phyloP scores from a whole-genome alignment of 35 echinoderm and acorn worm species.

The Ophiothrix spiculata region DNA sequence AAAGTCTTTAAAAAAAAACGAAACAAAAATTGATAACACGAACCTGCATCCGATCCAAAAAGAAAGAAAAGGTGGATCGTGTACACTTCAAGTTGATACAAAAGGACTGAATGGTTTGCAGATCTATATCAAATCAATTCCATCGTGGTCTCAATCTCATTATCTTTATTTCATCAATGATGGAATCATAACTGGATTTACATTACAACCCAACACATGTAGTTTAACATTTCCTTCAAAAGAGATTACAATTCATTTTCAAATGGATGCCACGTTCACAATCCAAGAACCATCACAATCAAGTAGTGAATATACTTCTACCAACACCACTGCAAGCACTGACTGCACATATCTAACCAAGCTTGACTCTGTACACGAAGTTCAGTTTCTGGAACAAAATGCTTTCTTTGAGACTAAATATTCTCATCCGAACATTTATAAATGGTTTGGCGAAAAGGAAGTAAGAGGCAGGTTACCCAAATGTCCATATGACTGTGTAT shows the following conservation, averaged over 20 bases:
- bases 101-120: no score
- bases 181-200: neutral
- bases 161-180: neutral
- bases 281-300: neutral
- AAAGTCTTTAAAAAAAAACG: no score
- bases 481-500: neutral
- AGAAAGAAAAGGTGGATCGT: no score
- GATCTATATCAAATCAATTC: neutral
- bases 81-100: no score
- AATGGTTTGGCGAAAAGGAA: neutral
- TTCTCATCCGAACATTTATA: neutral
- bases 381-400: neutral
- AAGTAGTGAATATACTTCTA: neutral
- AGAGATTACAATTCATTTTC: neutral
- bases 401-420: neutral
- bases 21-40: no score
- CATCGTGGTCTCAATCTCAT: neutral
- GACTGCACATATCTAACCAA: neutral
- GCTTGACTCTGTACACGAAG: neutral
- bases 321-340: neutral
- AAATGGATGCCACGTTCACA: neutral
- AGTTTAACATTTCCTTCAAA: neutral
- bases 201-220: neutral
- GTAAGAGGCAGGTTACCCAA: neutral
- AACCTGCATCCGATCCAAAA: no score